Evolutionary conservation across 2,797 vertebrate species (phyloP), one percentile per base, ranked within the genome.

Genomic region (Pitangus sulphuratus): DNA sequence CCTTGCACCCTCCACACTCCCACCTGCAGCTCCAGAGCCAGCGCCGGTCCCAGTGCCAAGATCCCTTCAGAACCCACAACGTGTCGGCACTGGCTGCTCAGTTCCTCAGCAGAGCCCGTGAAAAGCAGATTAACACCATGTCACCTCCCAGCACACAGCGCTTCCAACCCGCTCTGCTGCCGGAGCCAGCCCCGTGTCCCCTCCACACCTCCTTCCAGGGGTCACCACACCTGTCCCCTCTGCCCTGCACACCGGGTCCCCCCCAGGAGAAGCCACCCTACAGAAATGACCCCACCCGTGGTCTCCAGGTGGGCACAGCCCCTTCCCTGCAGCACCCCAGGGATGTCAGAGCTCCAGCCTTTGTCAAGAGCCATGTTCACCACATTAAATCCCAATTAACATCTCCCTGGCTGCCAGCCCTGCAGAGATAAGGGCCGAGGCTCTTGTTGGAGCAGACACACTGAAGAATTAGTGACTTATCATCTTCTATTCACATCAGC

Each of bases 401-500:
- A 39, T 74, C 88, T 82, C 74, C 90, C 90, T 11, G 44, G 86
- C 93, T 81, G 91, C 91, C 74, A 87, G 94, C 90, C 91, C 85
- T 44, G 74, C 78, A 15, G 11, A 86, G 86, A 91, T 90, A 86
- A 93, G 74, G 82, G 83, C 12, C 66, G 39, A 66, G 78, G 58
- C 90, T 88, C 95, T 86, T 66, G 80, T 90, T 84, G 1, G 9
- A 84, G 69, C 88, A 93, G 88, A 22, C 51, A 47, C 53, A 25
- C 74, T 0, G 58, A 87, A 93, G 84, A 95, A 91, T 95, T 91
- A 94, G 84, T 19, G 93, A 82, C 54, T 95, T 95, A 91, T 62
- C 91, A 45, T 87, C 80, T 50, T 22, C 90, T 37, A 4, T 74
- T 90, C 92, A 40, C 77, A 89, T 89, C 94, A 65, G 74, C 8